Percentiles rank a stretch among this genome's conserved stretches.
Evolutionary conservation across 1,140 invertebrate genomes (phyloP).

Genomic region (Dreissena rostriformis): DNA sequence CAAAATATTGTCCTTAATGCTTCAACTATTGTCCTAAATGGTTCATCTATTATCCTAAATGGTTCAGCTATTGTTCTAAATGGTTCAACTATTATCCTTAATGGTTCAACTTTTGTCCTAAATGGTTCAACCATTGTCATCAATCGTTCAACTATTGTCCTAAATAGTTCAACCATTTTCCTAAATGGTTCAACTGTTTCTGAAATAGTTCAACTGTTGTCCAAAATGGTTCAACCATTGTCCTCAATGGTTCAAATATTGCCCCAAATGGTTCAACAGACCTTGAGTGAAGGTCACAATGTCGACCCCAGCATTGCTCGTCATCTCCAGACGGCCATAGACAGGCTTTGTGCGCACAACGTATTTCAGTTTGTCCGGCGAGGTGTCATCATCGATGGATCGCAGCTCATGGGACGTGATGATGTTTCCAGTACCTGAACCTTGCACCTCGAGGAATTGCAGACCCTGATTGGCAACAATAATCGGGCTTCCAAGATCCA

Average conservation of each 20-base stretch:
- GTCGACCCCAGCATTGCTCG: conserved; percentile 65
- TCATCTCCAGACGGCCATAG: conserved; percentile 73
- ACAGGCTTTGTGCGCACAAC: conserved; percentile 67
- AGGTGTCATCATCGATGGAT: conserved; percentile 74
- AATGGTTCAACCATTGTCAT: too few relatives aligned
- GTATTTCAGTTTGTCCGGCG: conserved; percentile 66
- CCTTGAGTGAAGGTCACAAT: conserved; percentile 77
- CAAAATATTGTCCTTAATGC: too few relatives aligned
- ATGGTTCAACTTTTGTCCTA: too few relatives aligned
- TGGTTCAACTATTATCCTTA: too few relatives aligned
- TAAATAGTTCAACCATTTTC: too few relatives aligned
- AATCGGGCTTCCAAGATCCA: conserved; percentile 77
- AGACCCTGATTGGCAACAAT: conserved; percentile 75
- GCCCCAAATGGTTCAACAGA: conserved; percentile 35
- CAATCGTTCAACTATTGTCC: too few relatives aligned
- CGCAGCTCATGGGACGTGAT: conserved; percentile 72
- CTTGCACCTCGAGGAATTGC: conserved; percentile 71
- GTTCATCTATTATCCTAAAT: too few relatives aligned
- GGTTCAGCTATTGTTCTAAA: too few relatives aligned
- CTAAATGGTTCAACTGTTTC: not conserved
- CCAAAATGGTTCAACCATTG: not conserved
- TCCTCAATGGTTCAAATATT: not conserved
- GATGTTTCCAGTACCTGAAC: conserved; percentile 67
- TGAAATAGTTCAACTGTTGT: not conserved
- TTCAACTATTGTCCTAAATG: too few relatives aligned